Percentiles rank a stretch among this genome's conserved stretches.
Conservation (phyloP, 2,888 invertebrate species). For the Xestobium rufovillosum region DNA sequence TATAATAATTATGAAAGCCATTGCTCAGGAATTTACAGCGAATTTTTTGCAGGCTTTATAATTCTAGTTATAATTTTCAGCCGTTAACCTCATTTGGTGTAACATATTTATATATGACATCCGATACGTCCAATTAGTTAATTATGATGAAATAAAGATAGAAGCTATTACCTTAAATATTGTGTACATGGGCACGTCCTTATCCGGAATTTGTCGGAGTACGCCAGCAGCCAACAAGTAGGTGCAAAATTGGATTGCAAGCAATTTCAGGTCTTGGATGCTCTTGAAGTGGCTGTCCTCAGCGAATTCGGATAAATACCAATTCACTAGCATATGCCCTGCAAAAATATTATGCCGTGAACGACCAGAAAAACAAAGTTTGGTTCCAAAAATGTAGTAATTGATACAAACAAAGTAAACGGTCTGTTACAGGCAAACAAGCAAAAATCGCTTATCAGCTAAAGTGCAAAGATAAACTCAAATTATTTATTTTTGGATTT, state of each 20-base stretch:
- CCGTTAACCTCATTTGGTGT: no score
- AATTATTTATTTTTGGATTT: no score
- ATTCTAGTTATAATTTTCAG: no score
- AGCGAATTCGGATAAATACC: conserved; percentile 73
- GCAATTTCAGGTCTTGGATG: conserved; percentile 64
- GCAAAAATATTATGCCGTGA: conserved; percentile 34
- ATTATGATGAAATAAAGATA: no score
- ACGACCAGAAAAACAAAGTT: conserved; percentile 12
- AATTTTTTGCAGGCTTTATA: no score
- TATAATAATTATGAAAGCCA: no score
- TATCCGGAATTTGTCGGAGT: conserved; percentile 69
- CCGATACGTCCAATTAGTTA: no score
- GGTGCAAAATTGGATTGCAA: conserved; percentile 79
- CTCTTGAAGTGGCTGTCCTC: conserved; percentile 61
- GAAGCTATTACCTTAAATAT: conserved; percentile 63
- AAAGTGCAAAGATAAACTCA: no score
- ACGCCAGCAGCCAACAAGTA: conserved; percentile 83
- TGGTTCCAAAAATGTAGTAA: not conserved
- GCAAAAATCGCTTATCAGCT: no score
- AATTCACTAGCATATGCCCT: conserved; percentile 91
- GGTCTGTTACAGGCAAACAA: not conserved
- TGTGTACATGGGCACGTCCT: conserved; percentile 57
- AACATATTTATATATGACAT: no score
- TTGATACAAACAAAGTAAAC: not conserved
- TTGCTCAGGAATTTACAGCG: no score